Conservation (phyloP, 2,888 invertebrate genomes). For the Salpingus planirostris region DNA sequence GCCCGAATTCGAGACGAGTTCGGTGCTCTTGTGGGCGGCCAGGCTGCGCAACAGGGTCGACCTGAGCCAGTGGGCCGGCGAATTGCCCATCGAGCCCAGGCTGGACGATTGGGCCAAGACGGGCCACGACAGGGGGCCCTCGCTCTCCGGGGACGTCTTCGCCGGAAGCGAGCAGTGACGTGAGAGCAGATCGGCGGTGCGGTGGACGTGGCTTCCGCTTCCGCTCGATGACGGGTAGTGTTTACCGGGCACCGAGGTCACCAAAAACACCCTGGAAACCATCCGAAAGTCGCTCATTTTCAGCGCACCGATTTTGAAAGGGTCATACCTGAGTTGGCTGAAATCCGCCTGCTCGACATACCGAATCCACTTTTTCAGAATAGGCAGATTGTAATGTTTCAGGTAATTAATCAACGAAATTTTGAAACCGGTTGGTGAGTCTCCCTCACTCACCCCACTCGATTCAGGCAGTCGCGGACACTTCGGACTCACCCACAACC, state of each 20-base stretch:
- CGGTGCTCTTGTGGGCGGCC: slow-evolving; percentile 46
- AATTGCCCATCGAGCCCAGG: slow-evolving; percentile 75
- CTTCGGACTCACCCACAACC: slow-evolving; percentile 52
- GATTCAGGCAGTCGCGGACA: slow-evolving; percentile 53
- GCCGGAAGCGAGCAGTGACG: slow-evolving; percentile 16
- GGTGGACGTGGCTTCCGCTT: slow-evolving; percentile 43
- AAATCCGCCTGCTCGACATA: slow-evolving; percentile 41
- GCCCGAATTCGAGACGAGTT: slow-evolving; percentile 46
- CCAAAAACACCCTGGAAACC: slow-evolving; percentile 76
- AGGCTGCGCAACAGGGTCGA: slow-evolving; percentile 63
- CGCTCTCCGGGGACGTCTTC: slow-evolving; percentile 33
- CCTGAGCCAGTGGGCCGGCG: slow-evolving; percentile 63
- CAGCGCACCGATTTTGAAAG: neutral
- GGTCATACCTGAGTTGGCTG: no score
- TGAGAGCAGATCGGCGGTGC: slow-evolving; percentile 53
- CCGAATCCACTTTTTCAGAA: slow-evolving; percentile 63
- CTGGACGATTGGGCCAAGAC: slow-evolving; percentile 85
- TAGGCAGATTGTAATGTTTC: slow-evolving; percentile 58
- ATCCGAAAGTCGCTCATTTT: slow-evolving; percentile 71
- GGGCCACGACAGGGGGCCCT: slow-evolving; percentile 37
- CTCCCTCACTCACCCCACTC: slow-evolving; percentile 49
- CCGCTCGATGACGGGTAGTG: slow-evolving; percentile 45
- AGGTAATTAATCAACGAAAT: slow-evolving; percentile 68
- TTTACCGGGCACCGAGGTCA: slow-evolving; percentile 79
- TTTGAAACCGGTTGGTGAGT: slow-evolving; percentile 79